A percentile compares a stretch with the other conserved stretches of the same genome.
Evolutionary conservation across 2,888 invertebrate species (phyloP).

Genomic region (Lottia scabra): DNA sequence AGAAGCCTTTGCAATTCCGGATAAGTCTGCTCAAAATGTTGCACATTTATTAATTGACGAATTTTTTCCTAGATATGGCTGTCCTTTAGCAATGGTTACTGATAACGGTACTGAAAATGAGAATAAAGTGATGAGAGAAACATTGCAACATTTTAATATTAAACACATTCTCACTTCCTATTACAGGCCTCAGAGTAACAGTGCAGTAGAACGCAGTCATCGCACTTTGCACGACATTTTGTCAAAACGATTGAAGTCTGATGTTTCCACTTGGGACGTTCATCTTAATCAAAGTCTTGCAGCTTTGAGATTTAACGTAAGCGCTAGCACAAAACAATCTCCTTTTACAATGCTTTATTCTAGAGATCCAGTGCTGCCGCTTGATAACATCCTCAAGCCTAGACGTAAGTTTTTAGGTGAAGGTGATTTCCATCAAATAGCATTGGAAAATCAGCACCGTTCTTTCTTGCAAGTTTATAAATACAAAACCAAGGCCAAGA

Average conservation of each 20-base stretch:
- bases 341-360: conserved; percentile 31
- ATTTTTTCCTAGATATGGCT: conserved; percentile 25
- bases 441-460: conserved; percentile 31
- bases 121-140: conserved; percentile 7
- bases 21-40: conserved; percentile 21
- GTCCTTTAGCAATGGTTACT: conserved; percentile 9
- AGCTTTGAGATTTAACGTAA: too few relatives aligned
- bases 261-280: too few relatives aligned
- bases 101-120: conserved; percentile 14
- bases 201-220: too few relatives aligned
- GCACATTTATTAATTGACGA: conserved; percentile 26
- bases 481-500: conserved; percentile 25
- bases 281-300: too few relatives aligned
- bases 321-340: not conserved
- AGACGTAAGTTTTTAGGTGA: conserved; percentile 28
- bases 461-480: conserved; percentile 22
- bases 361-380: conserved; percentile 27
- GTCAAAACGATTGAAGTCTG: too few relatives aligned
- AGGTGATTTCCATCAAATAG: conserved; percentile 23
- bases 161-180: too few relatives aligned
- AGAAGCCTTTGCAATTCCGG: conserved; percentile 24
- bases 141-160: not conserved
- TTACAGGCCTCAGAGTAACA: too few relatives aligned
- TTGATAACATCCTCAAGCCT: conserved; percentile 30
- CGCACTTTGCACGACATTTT: too few relatives aligned